Evolutionary conservation across 2,888 invertebrate genomes (phyloP).

Genomic region (Melipona bicolor): DNA sequence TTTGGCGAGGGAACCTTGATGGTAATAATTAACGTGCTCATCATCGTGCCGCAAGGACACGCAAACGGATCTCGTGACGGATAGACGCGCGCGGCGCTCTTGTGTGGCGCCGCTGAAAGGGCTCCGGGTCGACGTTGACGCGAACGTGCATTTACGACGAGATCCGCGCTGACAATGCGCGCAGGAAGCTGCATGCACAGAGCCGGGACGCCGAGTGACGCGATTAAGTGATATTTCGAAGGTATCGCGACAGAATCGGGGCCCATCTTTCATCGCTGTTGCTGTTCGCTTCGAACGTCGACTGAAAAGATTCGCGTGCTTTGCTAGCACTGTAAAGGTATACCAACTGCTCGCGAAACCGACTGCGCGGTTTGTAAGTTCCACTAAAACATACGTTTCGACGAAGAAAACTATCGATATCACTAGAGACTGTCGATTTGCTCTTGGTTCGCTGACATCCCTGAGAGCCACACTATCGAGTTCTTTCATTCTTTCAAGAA

Average conservation of each 20-base stretch:
- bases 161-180: conserved; percentile 35
- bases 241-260: background rate
- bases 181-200: background rate
- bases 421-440: too few species aligned
- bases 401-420: too few species aligned
- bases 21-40: conserved; percentile 76
- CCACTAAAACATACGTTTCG: too few species aligned
- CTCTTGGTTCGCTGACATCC: too few species aligned
- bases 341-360: too few species aligned
- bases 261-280: background rate
- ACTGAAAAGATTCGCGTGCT: background rate
- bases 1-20: conserved; percentile 50
- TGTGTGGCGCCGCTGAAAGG: conserved; percentile 57
- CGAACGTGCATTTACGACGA: conserved; percentile 32
- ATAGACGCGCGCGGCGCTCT: conserved; percentile 52
- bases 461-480: too few species aligned
- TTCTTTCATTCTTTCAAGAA: too few species aligned
- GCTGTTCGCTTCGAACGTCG: background rate
- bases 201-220: background rate
- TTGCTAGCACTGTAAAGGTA: background rate
- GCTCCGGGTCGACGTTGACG: conserved; percentile 48
- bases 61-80: conserved; percentile 70
- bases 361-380: too few species aligned
- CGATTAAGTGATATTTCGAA: background rate
- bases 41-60: conserved; percentile 65